These are phyloP conservation scores for Setophaga coronata DNA, from an alignment of 2,113 vertebrate species.

Conservation along the genomic window DNA sequence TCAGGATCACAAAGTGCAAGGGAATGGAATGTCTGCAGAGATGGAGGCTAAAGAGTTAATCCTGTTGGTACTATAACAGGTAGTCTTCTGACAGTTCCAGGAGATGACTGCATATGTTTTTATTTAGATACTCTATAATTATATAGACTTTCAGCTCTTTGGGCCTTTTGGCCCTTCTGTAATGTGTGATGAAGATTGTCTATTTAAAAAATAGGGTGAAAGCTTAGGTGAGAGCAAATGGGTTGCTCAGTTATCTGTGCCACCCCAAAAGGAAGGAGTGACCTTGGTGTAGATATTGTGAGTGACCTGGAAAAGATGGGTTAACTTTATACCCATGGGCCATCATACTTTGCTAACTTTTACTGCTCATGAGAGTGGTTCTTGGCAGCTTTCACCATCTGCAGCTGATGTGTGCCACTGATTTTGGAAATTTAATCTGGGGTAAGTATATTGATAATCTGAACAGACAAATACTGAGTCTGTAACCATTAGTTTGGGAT, in stretches of 20 bases:
- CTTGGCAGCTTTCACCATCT: slow-evolving; percentile 24
- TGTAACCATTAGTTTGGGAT: not conserved
- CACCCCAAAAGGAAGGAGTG: not conserved
- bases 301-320: not conserved
- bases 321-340: not conserved
- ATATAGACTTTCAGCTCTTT: slow-evolving; percentile 19
- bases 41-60: not conserved
- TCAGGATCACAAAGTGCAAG: not conserved
- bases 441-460: not conserved
- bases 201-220: not conserved
- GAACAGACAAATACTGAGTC: not conserved
- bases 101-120: slow-evolving; percentile 49
- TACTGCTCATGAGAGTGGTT: not conserved
- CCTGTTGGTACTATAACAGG: not conserved
- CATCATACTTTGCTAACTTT: not conserved
- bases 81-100: not conserved
- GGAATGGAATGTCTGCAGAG: not conserved
- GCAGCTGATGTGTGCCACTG: not conserved
- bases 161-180: slow-evolving; percentile 27
- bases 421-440: slow-evolving; percentile 38
- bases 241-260: not conserved
- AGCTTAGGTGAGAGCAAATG: not conserved
- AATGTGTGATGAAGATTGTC: not conserved
- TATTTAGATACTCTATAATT: slow-evolving; percentile 58
- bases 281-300: not conserved